These are phyloP conservation scores for Sebastes oblongus DNA, from an alignment of 2,797 vertebrate genomes.

Conservation along the genomic window DNA sequence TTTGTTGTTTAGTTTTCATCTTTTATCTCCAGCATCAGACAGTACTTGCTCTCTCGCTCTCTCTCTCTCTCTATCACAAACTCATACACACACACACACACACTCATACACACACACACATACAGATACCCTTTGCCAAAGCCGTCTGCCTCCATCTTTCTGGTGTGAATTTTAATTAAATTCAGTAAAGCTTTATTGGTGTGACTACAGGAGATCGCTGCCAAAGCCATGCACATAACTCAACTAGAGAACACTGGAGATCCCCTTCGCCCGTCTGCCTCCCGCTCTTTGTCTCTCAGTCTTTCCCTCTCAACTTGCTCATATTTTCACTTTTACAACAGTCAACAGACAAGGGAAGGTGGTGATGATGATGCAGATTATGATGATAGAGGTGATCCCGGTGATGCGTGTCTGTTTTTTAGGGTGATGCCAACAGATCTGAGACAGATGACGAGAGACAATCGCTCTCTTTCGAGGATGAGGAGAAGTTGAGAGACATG, in stretches of 20 bases:
- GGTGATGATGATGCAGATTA: slow-evolving; percentile 6
- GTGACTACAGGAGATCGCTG: slow-evolving; percentile 68
- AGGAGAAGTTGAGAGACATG: slow-evolving; percentile 90
- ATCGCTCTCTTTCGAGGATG: slow-evolving; percentile 89
- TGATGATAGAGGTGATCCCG: slow-evolving; percentile 9
- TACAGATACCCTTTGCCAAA: slow-evolving; percentile 62
- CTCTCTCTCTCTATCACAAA: background rate
- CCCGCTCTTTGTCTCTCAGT: slow-evolving; percentile 39
- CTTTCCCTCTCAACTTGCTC: slow-evolving; percentile 13
- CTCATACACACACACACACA: slow-evolving; percentile 1
- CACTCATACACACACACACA: slow-evolving; percentile 15
- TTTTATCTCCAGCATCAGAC: slow-evolving; percentile 82
- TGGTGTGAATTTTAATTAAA: slow-evolving; percentile 80
- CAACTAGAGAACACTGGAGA: slow-evolving; percentile 67
- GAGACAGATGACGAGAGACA: slow-evolving; percentile 92
- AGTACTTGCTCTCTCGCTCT: slow-evolving; percentile 45
- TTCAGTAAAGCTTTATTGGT: slow-evolving; percentile 80
- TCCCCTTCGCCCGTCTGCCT: slow-evolving; percentile 48
- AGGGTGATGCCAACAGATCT: slow-evolving; percentile 96
- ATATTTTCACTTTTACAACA: slow-evolving; percentile 41
- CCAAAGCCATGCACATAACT: slow-evolving; percentile 75
- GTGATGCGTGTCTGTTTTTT: slow-evolving; percentile 27
- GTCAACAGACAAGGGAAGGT: slow-evolving; percentile 10
- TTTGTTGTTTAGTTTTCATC: slow-evolving; percentile 80
- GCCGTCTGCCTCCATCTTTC: slow-evolving; percentile 76